Conservation (phyloP, 2,113 vertebrate genomes). For the Mustelus asterias region DNA sequence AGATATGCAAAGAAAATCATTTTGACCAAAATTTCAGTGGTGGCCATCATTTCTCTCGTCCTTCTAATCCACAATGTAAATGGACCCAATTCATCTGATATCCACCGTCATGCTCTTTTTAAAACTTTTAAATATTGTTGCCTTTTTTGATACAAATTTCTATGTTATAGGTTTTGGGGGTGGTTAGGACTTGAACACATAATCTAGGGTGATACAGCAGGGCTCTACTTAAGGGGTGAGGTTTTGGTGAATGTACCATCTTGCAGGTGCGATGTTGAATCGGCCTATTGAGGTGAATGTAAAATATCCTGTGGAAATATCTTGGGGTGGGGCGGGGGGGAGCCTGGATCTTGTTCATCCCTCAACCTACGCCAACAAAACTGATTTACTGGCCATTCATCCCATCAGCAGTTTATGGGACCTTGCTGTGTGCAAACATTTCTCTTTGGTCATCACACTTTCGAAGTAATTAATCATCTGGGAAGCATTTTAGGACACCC, state of each 20-base stretch:
- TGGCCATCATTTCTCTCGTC: background rate
- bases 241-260: background rate
- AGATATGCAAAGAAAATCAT: background rate
- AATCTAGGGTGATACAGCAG: background rate
- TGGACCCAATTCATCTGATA: background rate
- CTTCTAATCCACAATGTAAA: background rate
- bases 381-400: background rate
- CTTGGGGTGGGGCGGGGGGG: background rate
- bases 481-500: background rate
- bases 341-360: background rate
- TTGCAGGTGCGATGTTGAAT: background rate
- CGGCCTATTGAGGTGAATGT: background rate
- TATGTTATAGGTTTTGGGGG: background rate
- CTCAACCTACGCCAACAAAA: background rate
- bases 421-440: background rate
- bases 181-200: background rate
- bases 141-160: background rate
- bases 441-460: background rate
- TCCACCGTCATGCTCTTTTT: background rate
- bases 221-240: background rate
- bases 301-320: background rate
- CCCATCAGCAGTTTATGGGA: background rate
- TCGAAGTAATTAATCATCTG: background rate
- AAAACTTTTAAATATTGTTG: background rate
- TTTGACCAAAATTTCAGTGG: background rate